Evolutionary conservation across 2,797 vertebrate genomes (phyloP).

Genomic region (Leptoclinus maculatus): DNA sequence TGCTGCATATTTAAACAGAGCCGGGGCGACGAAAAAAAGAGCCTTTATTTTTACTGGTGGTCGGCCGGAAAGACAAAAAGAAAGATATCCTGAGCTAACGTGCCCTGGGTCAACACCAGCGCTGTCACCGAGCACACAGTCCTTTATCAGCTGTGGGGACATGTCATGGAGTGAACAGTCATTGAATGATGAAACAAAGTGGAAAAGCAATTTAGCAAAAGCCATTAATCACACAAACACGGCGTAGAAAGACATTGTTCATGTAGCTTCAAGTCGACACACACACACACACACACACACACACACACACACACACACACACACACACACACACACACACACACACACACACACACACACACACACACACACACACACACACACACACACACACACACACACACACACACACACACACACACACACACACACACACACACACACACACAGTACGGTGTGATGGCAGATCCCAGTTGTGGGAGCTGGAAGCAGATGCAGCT

Average conservation of each 20-base stretch:
- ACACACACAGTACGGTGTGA: background rate
- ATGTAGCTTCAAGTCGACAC: conserved; percentile 12
- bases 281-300: conserved; percentile 16
- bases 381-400: conserved; percentile 34
- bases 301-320: background rate
- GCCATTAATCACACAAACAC: conserved; percentile 57
- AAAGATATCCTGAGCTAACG: conserved; percentile 52
- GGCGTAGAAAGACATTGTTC: conserved; percentile 15
- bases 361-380: conserved; percentile 44
- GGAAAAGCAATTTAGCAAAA: conserved; percentile 62
- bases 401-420: conserved; percentile 33
- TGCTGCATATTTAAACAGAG: conserved; percentile 52
- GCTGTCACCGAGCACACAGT: conserved; percentile 23
- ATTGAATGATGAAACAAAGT: conserved; percentile 40
- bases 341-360: conserved; percentile 33
- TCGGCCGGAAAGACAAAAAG: conserved; percentile 58
- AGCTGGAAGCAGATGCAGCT: conserved; percentile 36
- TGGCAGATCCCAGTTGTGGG: conserved; percentile 9
- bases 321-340: conserved; percentile 38
- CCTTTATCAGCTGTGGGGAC: conserved; percentile 48
- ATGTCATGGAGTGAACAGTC: conserved; percentile 37
- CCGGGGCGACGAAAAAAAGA: background rate
- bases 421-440: conserved; percentile 11
- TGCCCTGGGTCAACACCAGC: conserved; percentile 56
- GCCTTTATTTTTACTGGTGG: conserved; percentile 59